phyloP scores from a whole-genome alignment of 2,113 vertebrate genomes.

The Nothoprocta perdicaria region DNA sequence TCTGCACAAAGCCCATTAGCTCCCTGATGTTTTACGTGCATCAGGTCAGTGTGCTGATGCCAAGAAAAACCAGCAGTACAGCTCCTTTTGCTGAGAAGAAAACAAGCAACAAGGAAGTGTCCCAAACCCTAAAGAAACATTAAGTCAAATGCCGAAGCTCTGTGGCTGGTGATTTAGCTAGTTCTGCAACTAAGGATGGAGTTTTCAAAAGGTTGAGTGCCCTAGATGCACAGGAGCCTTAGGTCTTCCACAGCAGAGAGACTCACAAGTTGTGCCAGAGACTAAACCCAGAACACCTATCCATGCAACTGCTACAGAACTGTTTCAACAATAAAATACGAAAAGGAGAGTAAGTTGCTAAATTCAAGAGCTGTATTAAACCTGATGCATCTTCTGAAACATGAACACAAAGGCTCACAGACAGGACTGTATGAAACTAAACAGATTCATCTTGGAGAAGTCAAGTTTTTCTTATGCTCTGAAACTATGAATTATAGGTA shows the following conservation, averaged over 20 bases:
- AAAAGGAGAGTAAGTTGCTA: background rate
- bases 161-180: background rate
- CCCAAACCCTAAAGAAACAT: background rate
- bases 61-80: background rate
- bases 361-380: background rate
- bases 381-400: background rate
- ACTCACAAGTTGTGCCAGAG: background rate
- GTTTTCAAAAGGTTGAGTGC: background rate
- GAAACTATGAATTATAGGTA: background rate
- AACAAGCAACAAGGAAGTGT: background rate
- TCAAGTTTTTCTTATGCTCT: accelerated
- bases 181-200: background rate
- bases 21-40: background rate
- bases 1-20: background rate
- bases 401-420: background rate
- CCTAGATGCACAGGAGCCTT: background rate
- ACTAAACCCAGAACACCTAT: background rate
- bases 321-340: background rate
- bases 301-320: background rate
- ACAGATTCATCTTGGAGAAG: background rate
- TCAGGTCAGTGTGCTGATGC: accelerated
- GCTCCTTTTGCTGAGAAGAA: background rate
- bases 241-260: background rate
- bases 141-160: background rate
- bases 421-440: background rate